Evolutionary conservation across 2,113 vertebrate species (phyloP), one percentile per base, ranked within the genome.

Genomic region (Aspiorhynchus laticeps): DNA sequence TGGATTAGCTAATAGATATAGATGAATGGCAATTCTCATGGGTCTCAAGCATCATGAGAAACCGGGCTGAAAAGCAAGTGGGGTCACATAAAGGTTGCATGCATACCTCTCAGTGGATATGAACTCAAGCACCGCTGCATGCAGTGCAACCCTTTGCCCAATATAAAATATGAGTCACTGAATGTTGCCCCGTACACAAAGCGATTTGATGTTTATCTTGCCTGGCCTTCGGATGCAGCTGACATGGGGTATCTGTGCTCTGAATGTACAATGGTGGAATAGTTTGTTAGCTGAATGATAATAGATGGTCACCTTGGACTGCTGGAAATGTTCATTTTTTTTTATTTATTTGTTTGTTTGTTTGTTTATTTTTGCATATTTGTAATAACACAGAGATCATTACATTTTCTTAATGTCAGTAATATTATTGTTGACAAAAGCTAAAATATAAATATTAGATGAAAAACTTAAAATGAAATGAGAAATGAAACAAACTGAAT

Each of bases 1-100:
- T 86, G 48, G 84, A 83, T 86, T 85, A 83, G 84, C 77, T 88
- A 88, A 89, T 88, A 85, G 46, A 87, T 79, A 85, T 84, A 76
- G 77, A 89, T 83, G 74, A 85, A 69, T 51, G 17, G 7, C 84
- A 85, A 86, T 75, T 86, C 73, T 41, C n/a, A 33, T 28, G 74
- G 46, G 83, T 69, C 38, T 28, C 19, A 83, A 81, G 71, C 19
- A 85, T 63, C 71, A 84, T 65, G 41, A n/a, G n/a, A 43, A 36
- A 67, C 12, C 17, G 31, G 38, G 33, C 19, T 36, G 21, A 9
- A 74, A 81, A 53, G 15, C 80, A 86, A 77, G 73, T 7, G 24
- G 59, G n/a, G 84, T 71, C 33, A 83, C 56, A 71, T 43, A 78
- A 80, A 63, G 28, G 74, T 69, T 46, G 31, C 9, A 26, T 28